A percentile compares a stretch with the other conserved stretches of the same genome.
Conservation (phyloP, 2,113 vertebrate species). For the Myotis yumanensis region DNA sequence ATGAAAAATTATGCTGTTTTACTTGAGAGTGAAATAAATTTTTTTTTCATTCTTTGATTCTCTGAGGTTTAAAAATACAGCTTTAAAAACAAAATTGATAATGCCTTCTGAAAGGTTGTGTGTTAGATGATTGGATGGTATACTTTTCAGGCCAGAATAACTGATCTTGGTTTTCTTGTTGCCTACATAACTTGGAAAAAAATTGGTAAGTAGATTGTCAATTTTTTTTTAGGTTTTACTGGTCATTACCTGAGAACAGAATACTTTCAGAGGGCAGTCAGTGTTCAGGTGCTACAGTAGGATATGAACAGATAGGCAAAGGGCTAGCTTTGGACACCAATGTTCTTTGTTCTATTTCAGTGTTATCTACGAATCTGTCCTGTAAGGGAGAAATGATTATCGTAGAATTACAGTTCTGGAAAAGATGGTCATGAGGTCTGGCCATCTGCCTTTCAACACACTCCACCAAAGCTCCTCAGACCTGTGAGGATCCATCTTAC, state of each 20-base stretch:
- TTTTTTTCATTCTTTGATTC: conserved; percentile 45
- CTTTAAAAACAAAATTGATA: conserved; percentile 24
- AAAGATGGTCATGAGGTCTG: conserved; percentile 37
- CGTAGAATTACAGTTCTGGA: neutral
- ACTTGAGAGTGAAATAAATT: conserved; percentile 53
- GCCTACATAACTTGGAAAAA: neutral
- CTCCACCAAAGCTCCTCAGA: neutral
- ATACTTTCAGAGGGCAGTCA: neutral
- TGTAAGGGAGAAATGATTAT: conserved; percentile 15
- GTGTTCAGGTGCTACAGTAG: neutral
- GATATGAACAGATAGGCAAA: neutral
- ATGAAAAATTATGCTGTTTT: conserved; percentile 44
- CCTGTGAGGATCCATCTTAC: neutral
- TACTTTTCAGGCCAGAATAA: neutral
- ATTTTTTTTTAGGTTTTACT: conserved; percentile 5
- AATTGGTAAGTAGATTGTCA: neutral
- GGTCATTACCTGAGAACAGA: neutral
- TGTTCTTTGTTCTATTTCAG: conserved; percentile 33
- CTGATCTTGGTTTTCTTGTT: conserved; percentile 39
- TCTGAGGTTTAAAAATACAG: conserved; percentile 29
- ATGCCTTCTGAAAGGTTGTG: neutral
- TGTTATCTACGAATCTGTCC: neutral
- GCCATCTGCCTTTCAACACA: neutral
- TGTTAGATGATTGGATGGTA: neutral
- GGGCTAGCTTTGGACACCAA: neutral